Percentiles rank a stretch among this genome's conserved stretches.
Evolutionary conservation across 1,140 invertebrate species (phyloP).

Genomic region (Anastrepha obliqua): DNA sequence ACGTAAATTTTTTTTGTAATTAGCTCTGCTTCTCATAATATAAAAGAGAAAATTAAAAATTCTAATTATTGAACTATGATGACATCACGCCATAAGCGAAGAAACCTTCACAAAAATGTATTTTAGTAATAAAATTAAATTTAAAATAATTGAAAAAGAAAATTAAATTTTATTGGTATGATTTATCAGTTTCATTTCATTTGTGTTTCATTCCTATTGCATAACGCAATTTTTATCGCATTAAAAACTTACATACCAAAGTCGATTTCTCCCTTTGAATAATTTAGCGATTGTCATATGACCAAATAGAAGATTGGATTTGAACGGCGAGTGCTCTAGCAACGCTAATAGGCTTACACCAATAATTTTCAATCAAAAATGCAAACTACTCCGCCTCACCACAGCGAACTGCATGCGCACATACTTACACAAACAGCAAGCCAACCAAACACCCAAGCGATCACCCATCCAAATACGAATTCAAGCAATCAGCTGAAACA

Average conservation of each 20-base stretch:
- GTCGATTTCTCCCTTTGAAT: constrained; percentile 41
- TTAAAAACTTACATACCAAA: constrained; percentile 45
- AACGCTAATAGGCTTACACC: constrained; percentile 50
- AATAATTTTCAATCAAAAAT: constrained; percentile 52
- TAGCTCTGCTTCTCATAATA: too few relatives aligned
- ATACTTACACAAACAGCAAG: too few relatives aligned
- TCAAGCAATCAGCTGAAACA: neutral
- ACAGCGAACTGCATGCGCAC: neutral
- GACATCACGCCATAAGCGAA: too few relatives aligned
- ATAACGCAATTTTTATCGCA: constrained; percentile 29
- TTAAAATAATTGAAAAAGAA: too few relatives aligned
- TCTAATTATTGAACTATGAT: too few relatives aligned
- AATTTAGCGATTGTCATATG: constrained; percentile 40
- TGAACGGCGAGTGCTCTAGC: constrained; percentile 24
- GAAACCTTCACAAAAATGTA: too few relatives aligned
- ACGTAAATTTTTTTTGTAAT: too few relatives aligned
- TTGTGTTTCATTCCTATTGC: neutral
- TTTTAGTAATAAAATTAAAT: too few relatives aligned
- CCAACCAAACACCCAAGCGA: neutral
- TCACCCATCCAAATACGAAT: neutral
- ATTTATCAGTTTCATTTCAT: neutral
- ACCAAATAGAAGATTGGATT: constrained; percentile 48
- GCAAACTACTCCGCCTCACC: constrained; percentile 20
- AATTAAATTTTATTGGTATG: neutral
- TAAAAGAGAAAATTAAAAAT: too few relatives aligned